A percentile compares a stretch with the other conserved stretches of the same genome.
Evolutionary conservation across 1,140 invertebrate species (phyloP).

Genomic region (Aphelinus certus): DNA sequence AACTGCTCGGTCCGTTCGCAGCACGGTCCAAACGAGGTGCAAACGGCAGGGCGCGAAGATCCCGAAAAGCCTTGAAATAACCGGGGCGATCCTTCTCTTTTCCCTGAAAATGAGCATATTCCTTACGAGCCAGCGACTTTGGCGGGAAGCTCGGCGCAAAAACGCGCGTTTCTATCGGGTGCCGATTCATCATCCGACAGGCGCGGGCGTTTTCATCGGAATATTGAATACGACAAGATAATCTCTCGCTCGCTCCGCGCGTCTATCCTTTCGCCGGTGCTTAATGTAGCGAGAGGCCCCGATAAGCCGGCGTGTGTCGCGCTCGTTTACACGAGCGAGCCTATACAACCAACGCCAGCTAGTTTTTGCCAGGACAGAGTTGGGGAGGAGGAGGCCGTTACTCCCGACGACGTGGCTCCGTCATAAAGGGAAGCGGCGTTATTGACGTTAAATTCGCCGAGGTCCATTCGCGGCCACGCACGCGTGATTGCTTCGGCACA

Average conservation of each 20-base stretch:
- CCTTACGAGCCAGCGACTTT: neutral
- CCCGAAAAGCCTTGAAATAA: neutral
- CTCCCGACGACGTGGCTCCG: conserved; percentile 8
- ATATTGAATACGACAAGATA: conserved; percentile 64
- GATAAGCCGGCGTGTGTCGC: conserved; percentile 55
- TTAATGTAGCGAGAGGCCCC: conserved; percentile 60
- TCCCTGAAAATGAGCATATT: conserved; percentile 4
- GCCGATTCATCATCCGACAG: conserved; percentile 58
- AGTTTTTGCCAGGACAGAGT: conserved; percentile 46
- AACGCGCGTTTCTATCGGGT: conserved; percentile 15
- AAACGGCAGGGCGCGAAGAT: no score
- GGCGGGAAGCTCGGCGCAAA: neutral
- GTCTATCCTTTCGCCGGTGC: conserved; percentile 50
- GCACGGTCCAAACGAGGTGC: no score
- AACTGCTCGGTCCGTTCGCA: no score
- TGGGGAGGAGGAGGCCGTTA: neutral
- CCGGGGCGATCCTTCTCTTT: neutral
- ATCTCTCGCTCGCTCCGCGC: conserved; percentile 49
- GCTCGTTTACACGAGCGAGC: conserved; percentile 26
- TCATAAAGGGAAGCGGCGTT: conserved; percentile 21
- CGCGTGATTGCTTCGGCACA: conserved; percentile 3
- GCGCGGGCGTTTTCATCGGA: conserved; percentile 54
- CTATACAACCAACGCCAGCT: conserved; percentile 39
- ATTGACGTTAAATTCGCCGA: conserved; percentile 11
- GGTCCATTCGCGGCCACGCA: neutral